These are phyloP conservation scores for Drosophila bipectinata DNA, from an alignment of 1,140 invertebrate species.

Conservation along the genomic window DNA sequence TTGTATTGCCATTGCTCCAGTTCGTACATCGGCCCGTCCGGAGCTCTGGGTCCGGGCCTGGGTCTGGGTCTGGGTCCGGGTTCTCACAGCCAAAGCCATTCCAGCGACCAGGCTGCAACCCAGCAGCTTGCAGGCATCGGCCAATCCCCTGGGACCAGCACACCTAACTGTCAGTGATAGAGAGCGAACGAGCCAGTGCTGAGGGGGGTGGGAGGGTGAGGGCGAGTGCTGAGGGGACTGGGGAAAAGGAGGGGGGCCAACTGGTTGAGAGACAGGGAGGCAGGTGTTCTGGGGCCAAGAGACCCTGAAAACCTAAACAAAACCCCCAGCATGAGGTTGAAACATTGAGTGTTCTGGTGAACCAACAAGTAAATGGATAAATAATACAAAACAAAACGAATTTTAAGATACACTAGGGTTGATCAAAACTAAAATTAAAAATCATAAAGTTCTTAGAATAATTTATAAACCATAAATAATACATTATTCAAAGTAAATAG, in stretches of 20 bases:
- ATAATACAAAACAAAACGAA: neutral
- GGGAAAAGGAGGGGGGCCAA: neutral
- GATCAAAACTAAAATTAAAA: neutral
- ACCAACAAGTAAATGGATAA: conserved; percentile 52
- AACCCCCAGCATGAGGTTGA: conserved; percentile 48
- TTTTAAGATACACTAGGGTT: conserved; percentile 8
- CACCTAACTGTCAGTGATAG: conserved; percentile 72
- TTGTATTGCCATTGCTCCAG: conserved; percentile 18
- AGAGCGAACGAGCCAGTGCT: conserved; percentile 5
- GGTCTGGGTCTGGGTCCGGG: conserved; percentile 8
- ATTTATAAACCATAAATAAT: too few relatives aligned
- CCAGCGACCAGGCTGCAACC: conserved; percentile 35
- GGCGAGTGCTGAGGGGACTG: conserved; percentile 13
- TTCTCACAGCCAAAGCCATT: conserved; percentile 4
- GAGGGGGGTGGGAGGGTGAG: neutral
- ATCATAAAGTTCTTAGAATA: neutral
- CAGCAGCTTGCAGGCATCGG: conserved; percentile 57
- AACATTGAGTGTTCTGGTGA: conserved; percentile 63
- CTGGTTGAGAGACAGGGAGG: neutral
- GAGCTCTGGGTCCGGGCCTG: neutral
- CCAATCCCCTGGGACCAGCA: conserved; percentile 47
- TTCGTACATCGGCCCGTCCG: conserved; percentile 5
- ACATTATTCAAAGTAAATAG: too few relatives aligned
- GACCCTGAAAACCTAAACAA: conserved; percentile 36
- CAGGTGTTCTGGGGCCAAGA: neutral